Evolutionary conservation across 2,113 vertebrate species (phyloP).

Genomic region (Oncorhynchus keta): DNA sequence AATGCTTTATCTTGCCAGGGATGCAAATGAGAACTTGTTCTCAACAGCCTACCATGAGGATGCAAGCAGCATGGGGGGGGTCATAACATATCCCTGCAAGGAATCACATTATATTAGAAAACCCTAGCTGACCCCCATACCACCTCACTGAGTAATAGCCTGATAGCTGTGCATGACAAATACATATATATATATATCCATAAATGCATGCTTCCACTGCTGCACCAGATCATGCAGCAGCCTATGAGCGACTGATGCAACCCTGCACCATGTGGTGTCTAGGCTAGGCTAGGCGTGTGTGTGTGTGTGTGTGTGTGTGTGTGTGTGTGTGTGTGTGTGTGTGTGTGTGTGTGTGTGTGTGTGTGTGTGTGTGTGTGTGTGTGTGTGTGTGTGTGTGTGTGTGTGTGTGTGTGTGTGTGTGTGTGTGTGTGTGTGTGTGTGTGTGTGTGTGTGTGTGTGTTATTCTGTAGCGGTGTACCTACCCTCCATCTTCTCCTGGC

Average conservation of each 20-base stretch:
- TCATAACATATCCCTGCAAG: background rate
- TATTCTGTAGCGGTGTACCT: conserved; percentile 37
- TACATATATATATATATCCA: background rate
- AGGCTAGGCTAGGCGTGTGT: background rate
- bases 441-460: conserved; percentile 5
- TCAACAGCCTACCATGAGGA: too few relatives aligned
- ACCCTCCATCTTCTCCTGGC: conserved; percentile 69
- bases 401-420: conserved; percentile 12
- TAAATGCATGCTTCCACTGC: conserved; percentile 13
- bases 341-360: background rate
- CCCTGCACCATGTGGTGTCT: conserved; percentile 52
- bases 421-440: conserved; percentile 26
- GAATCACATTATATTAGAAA: background rate
- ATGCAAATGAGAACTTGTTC: too few relatives aligned
- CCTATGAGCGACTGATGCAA: conserved; percentile 42
- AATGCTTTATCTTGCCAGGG: too few relatives aligned
- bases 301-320: background rate
- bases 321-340: background rate
- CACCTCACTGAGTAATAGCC: background rate
- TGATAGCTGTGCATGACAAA: background rate
- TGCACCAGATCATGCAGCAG: conserved; percentile 47
- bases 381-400: background rate
- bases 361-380: background rate
- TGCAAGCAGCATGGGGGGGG: background rate
- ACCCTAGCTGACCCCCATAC: background rate